Conservation (phyloP, 1,140 invertebrate species). For the Augochlora pura region DNA sequence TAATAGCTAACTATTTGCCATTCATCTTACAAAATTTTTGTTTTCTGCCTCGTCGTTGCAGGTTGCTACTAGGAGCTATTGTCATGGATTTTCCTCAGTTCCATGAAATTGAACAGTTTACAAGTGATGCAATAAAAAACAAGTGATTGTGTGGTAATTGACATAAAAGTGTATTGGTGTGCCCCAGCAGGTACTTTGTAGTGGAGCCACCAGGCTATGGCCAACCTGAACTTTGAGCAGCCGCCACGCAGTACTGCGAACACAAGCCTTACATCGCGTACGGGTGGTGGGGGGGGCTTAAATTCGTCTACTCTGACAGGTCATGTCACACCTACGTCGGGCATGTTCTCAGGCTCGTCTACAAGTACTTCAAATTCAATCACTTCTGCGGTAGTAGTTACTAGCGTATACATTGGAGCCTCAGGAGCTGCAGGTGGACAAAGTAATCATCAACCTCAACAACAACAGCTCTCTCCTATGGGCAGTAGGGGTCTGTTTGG, state of each 20-base stretch:
- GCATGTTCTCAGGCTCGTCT: slow-evolving; percentile 83
- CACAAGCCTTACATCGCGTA: slow-evolving; percentile 83
- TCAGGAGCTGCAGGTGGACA: slow-evolving; percentile 69
- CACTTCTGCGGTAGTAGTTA: slow-evolving; percentile 75
- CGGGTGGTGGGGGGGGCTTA: slow-evolving; percentile 80
- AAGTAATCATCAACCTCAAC: slow-evolving; percentile 79
- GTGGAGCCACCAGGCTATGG: slow-evolving; percentile 84
- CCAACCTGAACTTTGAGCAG: slow-evolving; percentile 91
- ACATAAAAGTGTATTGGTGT: slow-evolving; percentile 59
- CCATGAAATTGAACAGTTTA: slow-evolving; percentile 37
- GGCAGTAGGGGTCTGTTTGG: slow-evolving; percentile 86
- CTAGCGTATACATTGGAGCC: slow-evolving; percentile 74
- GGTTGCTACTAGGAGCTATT: slow-evolving; percentile 36
- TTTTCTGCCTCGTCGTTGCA: slow-evolving; percentile 25
- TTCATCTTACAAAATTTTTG: slow-evolving; percentile 1
- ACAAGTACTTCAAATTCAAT: slow-evolving; percentile 74
- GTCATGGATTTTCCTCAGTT: slow-evolving; percentile 59
- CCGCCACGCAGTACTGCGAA: slow-evolving; percentile 88
- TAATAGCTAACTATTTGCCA: neutral
- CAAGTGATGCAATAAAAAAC: slow-evolving; percentile 49
- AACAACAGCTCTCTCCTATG: slow-evolving; percentile 84
- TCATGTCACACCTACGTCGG: slow-evolving; percentile 87
- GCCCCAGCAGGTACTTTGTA: slow-evolving; percentile 65
- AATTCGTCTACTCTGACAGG: slow-evolving; percentile 84
- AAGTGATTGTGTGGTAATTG: slow-evolving; percentile 61